Evolutionary conservation across 2,888 invertebrate genomes (phyloP), one percentile per base, ranked within the genome.

Genomic region (Nomada fucata): DNA sequence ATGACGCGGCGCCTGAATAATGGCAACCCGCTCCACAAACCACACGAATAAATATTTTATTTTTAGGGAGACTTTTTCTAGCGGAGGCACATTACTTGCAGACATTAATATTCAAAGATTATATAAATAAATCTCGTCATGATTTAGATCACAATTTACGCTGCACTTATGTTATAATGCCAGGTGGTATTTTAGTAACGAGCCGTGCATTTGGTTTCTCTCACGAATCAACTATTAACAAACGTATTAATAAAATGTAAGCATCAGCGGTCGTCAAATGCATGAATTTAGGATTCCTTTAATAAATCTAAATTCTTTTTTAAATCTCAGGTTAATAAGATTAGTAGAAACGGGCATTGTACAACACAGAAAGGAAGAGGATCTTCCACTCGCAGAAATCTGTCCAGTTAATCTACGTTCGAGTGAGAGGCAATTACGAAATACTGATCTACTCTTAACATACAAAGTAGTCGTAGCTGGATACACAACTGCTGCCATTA

Each of bases 401-500:
- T 98, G 98, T 87, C 97, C 98, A 0, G 94, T 97, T 70, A 96
- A 98, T 93, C 94, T 98, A 85, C 97, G 96, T 86, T 97, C 97
- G 76, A 97, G 96, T 57, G 98, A 98, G 90, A 95, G 97, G 0
- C 96, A 96, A 90, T 94, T 98, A 10, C 94, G 96, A 83, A 97
- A 97, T 91, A 95, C 96, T 4, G 98, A 98, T 92, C 95, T 98
- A 0, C 93, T 95, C 88, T 96, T 97, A 95, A 98, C 98, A 0
- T 98, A 97, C 90, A 94, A 96, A 86, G 96, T 97, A 1, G 97
- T 97, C 91, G 94, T 95, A 1, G 94, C 95, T 0, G 98, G 98
- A 0, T 95, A 97, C 73, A 94, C 94, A 0, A 95, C 96, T 0
- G 96, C 97, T 0, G 90, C 95, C 2, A 94, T 95, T 0, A 95